phyloP scores from a whole-genome alignment of 1,140 invertebrate genomes.

The Drosophila persimilis region DNA sequence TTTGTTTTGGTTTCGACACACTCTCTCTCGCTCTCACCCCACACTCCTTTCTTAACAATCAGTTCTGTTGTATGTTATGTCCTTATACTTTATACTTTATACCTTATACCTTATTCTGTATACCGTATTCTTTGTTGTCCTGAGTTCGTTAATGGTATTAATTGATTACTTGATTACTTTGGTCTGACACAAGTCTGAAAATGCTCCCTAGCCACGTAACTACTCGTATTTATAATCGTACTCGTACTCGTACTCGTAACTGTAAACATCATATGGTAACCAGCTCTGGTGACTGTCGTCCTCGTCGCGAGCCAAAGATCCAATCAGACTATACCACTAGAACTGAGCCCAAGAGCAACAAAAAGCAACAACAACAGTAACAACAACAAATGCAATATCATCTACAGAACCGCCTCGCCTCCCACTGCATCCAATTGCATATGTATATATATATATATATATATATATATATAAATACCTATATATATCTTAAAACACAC shows the following conservation, averaged over 20 bases:
- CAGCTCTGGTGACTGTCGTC: slow-evolving; percentile 42
- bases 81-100: slow-evolving; percentile 1
- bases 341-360: slow-evolving; percentile 44
- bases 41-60: slow-evolving; percentile 52
- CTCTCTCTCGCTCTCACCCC: background rate
- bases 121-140: slow-evolving; percentile 45
- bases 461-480: slow-evolving; percentile 6
- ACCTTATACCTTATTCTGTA: slow-evolving; percentile 27
- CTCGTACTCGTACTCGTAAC: slow-evolving; percentile 62
- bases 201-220: slow-evolving; percentile 70
- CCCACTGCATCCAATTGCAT: slow-evolving; percentile 63
- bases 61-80: slow-evolving; percentile 63
- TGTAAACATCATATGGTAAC: slow-evolving; percentile 22
- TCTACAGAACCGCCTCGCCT: slow-evolving; percentile 9
- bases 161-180: slow-evolving; percentile 32
- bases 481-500: slow-evolving; percentile 17
- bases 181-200: slow-evolving; percentile 74
- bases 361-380: slow-evolving; percentile 22
- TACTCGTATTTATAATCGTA: slow-evolving; percentile 58
- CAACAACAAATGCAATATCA: slow-evolving; percentile 23
- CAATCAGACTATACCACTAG: slow-evolving; percentile 71
- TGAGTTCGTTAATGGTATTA: slow-evolving; percentile 51
- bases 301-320: slow-evolving; percentile 55
- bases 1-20: too few species aligned
- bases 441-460: slow-evolving; percentile 62